Conservation (phyloP, 2,113 vertebrate species). For the Lota lota region DNA sequence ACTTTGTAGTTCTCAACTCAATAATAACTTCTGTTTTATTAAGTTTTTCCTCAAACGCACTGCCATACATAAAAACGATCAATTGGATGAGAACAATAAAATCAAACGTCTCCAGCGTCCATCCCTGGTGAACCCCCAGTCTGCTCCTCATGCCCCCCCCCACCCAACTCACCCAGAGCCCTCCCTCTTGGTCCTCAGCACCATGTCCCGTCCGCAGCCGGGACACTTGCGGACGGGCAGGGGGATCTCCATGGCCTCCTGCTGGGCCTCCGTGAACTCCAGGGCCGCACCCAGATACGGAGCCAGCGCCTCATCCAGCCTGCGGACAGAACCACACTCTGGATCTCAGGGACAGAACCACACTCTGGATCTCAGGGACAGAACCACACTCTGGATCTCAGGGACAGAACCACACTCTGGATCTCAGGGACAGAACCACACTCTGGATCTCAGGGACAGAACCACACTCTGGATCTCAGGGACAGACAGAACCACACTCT, state of each 20-base stretch:
- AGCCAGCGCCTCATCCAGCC: slow-evolving; percentile 89
- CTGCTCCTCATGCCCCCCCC: too few relatives aligned
- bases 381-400: neutral
- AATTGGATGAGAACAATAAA: too few relatives aligned
- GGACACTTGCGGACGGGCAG: slow-evolving; percentile 86
- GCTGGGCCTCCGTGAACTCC: slow-evolving; percentile 69
- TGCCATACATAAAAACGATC: too few relatives aligned
- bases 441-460: neutral
- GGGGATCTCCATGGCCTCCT: slow-evolving; percentile 76
- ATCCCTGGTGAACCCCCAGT: too few relatives aligned
- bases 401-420: neutral
- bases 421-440: neutral
- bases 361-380: neutral
- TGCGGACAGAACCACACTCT: slow-evolving; percentile 42
- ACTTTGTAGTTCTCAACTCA: too few relatives aligned
- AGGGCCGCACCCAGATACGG: slow-evolving; percentile 85
- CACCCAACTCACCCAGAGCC: slow-evolving; percentile 66
- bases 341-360: neutral
- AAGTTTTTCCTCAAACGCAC: too few relatives aligned
- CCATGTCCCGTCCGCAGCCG: slow-evolving; percentile 88
- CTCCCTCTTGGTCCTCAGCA: slow-evolving; percentile 85
- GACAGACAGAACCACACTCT: slow-evolving; percentile 1
- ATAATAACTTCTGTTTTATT: too few relatives aligned
- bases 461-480: too few relatives aligned
- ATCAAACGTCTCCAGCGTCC: too few relatives aligned